Conservation (phyloP, 2,797 vertebrate genomes). For the Melanotaenia parkinsoni region DNA sequence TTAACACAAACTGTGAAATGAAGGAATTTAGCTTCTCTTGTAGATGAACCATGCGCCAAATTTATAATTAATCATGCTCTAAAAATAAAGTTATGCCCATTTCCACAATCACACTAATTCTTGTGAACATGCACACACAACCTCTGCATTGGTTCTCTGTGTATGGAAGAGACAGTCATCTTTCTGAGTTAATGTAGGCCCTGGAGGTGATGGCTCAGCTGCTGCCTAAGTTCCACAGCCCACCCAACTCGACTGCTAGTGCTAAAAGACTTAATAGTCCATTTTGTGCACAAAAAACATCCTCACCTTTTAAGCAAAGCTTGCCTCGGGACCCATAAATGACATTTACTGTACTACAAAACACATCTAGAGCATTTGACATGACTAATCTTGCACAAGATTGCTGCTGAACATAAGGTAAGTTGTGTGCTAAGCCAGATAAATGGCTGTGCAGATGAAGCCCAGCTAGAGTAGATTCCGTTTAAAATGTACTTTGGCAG, state of each 20-base stretch:
- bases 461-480: slow-evolving; percentile 13
- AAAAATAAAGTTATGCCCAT: slow-evolving; percentile 16
- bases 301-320: slow-evolving; percentile 32
- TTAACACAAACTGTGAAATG: slow-evolving; percentile 42
- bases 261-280: slow-evolving; percentile 52
- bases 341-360: slow-evolving; percentile 39
- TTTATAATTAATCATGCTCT: slow-evolving; percentile 49
- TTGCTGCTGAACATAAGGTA: slow-evolving; percentile 31
- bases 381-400: slow-evolving; percentile 32
- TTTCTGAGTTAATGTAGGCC: slow-evolving; percentile 74
- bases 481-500: slow-evolving; percentile 52
- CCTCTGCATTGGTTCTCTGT: slow-evolving; percentile 36
- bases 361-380: slow-evolving; percentile 26
- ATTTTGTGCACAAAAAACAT: slow-evolving; percentile 45
- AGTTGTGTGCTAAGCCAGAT: slow-evolving; percentile 44
- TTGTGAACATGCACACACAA: slow-evolving; percentile 1
- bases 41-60: slow-evolving; percentile 53
- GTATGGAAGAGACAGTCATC: slow-evolving; percentile 70
- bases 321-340: slow-evolving; percentile 43
- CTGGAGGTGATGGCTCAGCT: slow-evolving; percentile 74
- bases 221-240: slow-evolving; percentile 62
- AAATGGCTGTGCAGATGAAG: slow-evolving; percentile 59
- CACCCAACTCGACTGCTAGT: slow-evolving; percentile 67
- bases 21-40: slow-evolving; percentile 39
- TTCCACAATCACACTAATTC: slow-evolving; percentile 18